Conservation (phyloP, 2,797 vertebrate genomes). For the Acanthis flammea region DNA sequence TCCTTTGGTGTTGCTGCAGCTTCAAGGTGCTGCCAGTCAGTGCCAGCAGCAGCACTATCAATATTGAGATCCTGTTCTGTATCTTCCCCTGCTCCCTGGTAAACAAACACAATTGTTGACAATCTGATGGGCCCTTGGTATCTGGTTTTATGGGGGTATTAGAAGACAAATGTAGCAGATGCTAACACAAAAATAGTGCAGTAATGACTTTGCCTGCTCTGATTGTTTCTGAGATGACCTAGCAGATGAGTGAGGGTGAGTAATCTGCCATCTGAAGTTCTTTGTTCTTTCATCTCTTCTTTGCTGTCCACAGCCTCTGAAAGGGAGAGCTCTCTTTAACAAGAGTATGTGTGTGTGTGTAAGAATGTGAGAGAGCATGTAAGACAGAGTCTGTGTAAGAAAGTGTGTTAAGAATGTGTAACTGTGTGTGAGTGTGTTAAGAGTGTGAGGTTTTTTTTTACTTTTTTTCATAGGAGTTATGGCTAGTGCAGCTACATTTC, state of each 20-base stretch:
- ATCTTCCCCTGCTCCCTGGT: not conserved
- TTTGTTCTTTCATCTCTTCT: constrained; percentile 19
- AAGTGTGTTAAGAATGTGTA: not conserved
- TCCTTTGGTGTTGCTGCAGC: not conserved
- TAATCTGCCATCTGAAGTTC: constrained; percentile 35
- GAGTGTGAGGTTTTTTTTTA: not conserved
- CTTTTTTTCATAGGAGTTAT: not conserved
- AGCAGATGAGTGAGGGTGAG: not conserved
- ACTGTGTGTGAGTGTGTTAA: not conserved
- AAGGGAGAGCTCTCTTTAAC: not conserved
- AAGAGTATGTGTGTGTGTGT: not conserved
- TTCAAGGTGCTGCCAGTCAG: not conserved
- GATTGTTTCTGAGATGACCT: constrained; percentile 35
- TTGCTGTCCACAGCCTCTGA: not conserved
- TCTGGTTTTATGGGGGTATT: not conserved
- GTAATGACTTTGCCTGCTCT: constrained; percentile 15
- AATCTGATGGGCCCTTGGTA: not conserved
- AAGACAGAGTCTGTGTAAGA: not conserved
- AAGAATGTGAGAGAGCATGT: not conserved
- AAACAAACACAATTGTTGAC: not conserved
- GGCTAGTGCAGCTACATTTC: not conserved
- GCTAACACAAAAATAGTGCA: constrained; percentile 1
- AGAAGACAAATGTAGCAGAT: constrained; percentile 22
- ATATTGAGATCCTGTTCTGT: not conserved
- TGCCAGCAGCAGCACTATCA: not conserved